Conservation (phyloP, 2,888 invertebrate species). For the Mythimna vitellina region DNA sequence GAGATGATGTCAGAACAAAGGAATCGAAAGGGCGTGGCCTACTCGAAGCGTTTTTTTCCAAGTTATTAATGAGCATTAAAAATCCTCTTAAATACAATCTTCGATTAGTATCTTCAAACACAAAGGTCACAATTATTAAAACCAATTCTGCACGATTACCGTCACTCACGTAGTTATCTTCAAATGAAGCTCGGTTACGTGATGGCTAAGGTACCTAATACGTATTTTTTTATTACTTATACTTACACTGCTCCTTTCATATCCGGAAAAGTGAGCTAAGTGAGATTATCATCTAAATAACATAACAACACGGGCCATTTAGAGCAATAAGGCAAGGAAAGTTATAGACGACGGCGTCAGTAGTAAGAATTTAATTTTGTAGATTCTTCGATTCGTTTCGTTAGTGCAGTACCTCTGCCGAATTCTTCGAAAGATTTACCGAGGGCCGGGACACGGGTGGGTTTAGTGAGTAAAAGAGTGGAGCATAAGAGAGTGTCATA, state of each 20-base stretch:
- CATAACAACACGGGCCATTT: neutral
- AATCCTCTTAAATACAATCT: neutral
- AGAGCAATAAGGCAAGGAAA: neutral
- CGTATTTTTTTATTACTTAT: conserved; percentile 20
- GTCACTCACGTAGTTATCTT: conserved; percentile 2
- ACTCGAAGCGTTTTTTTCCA: too few species aligned
- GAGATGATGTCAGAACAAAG: too few species aligned
- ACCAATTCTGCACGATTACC: neutral
- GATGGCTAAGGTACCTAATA: conserved; percentile 14
- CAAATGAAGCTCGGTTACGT: conserved; percentile 2
- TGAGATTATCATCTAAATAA: neutral
- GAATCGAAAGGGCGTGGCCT: too few species aligned
- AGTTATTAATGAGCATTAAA: too few species aligned
- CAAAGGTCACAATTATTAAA: neutral
- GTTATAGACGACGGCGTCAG: neutral
- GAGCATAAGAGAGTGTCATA: too few species aligned
- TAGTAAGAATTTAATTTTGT: neutral
- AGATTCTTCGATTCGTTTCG: neutral
- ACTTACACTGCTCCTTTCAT: conserved; percentile 15
- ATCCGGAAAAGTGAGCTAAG: neutral
- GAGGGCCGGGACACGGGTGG: too few species aligned
- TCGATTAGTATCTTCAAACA: conserved; percentile 16
- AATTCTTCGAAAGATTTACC: too few species aligned
- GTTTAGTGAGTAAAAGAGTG: too few species aligned
- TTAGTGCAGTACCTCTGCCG: too few species aligned